Evolutionary conservation across 2,888 invertebrate species (phyloP), one percentile per base, ranked within the genome.

Genomic region (Hartigia nigra): DNA sequence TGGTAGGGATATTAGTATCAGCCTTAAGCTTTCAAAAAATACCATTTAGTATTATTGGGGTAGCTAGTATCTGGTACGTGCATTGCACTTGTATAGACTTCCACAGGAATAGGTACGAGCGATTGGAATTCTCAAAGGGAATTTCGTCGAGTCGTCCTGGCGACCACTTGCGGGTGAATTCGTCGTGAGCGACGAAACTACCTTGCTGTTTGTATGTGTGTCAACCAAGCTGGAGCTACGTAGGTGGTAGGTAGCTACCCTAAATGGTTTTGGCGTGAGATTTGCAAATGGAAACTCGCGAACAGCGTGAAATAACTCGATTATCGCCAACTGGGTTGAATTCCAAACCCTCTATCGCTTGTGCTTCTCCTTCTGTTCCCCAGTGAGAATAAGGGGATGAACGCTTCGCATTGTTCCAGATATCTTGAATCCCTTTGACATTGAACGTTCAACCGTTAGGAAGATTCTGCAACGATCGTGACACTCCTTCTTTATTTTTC

Each of bases 231-330:
- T 23, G 9, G 55, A 55, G 55, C 23, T 55, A 55, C 55, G 2
- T 23, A 23, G 55, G 55, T 55, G 55, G 55, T 23, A 55, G 55
- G 23, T 23, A 23, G 3, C n/a, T n/a, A n/a, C 55, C 55, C 55
- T 1, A 55, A 55, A 55, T 23, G 55, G 9, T 23, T 55, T 55
- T 55, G 55, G 55, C 55, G 55, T 55, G 23, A 55, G 55, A 55
- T 55, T 55, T 9, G 77, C 70, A 80, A 72, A 72, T 76, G 37
- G 77, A 75, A 78, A 70, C 78, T 55, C 55, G 75, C 78, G 76
- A 78, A 76, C 69, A 78, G 75, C 76, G 78, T 78, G 78, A 39
- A 76, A 74, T 78, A 78, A 78, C 76, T 76, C 75, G 78, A 79
- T 79, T 79, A 77, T 79, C 74, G 79, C n/a, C 32, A 36, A 74